Evolutionary conservation across 1,140 invertebrate genomes (phyloP), one percentile per base, ranked within the genome.

Genomic region (Dryas iulia): DNA sequence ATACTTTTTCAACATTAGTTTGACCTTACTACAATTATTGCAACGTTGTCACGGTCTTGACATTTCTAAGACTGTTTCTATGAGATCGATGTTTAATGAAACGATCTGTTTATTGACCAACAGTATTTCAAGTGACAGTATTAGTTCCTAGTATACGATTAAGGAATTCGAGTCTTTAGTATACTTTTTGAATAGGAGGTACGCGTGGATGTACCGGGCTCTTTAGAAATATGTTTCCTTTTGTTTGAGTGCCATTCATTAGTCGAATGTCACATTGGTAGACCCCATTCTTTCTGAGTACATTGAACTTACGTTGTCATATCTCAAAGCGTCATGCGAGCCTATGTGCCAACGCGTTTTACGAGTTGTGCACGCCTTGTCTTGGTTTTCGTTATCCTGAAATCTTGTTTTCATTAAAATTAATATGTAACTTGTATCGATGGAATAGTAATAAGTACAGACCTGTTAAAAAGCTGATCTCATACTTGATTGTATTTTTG

Each of bases 211-310:
- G 68, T 77, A 70, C 65, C 63, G 63, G 58, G 62, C 64, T 69
- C 67, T 72, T 64, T 62, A 71, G 65, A 67, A 73, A 73, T 62
- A 71, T 65, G 72, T 70, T 66, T 66, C 56, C 76, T 73, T 90
- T 90, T 89, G 86, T 91, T 80, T 77, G 72, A 81, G 71, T 77
- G 76, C 80, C 75, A 90, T 90, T 90, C 87, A 89, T 91, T 88
- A 88, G 78, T 79, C 82, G 84, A 84, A 83, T 89, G 84, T 81
- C 72, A 77, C 78, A 76, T 85, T 68, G 74, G 84, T 81, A 79
- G 73, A 76, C 80, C 77, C 74, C 81, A 85, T 87, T 88, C 82
- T 90, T 84, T 69, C 70, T 70, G 76, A 83, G 89, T 81, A 70
- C 86, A 79, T 82, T 89, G 87, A 91, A 86, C 85, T 78, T 66